Percentiles rank a stretch among this genome's conserved stretches.
These are phyloP conservation scores for Catamblyrhynchus diadema DNA, from an alignment of 2,797 vertebrate species.

Conservation along the genomic window DNA sequence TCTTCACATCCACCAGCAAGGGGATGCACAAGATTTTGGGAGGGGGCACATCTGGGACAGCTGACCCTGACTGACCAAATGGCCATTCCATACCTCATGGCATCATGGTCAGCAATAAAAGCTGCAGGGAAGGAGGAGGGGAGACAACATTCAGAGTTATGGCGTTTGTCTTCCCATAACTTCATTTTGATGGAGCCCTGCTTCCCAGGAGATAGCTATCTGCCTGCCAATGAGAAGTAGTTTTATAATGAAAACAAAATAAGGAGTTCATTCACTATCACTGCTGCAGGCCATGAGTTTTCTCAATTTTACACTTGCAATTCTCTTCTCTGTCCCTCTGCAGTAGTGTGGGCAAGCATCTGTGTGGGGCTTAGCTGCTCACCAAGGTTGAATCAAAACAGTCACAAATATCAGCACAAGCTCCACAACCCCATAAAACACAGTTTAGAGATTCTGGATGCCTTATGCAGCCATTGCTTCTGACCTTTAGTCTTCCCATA, in stretches of 20 bases:
- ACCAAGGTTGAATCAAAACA: neutral
- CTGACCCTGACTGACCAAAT: neutral
- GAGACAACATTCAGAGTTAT: neutral
- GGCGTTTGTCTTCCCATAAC: neutral
- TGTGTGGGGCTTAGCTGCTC: neutral
- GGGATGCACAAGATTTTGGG: fast-evolving
- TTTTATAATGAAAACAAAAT: neutral
- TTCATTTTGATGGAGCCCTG: neutral
- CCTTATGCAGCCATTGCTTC: neutral
- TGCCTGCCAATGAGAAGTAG: neutral
- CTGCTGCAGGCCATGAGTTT: neutral
- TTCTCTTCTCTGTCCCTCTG: neutral
- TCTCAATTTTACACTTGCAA: neutral
- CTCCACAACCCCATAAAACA: neutral
- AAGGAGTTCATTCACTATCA: neutral
- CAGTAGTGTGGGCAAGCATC: neutral
- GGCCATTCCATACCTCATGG: neutral
- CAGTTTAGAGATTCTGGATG: neutral
- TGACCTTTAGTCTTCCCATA: neutral
- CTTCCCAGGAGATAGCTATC: neutral
- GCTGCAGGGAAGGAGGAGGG: neutral
- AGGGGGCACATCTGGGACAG: neutral
- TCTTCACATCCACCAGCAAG: fast-evolving
- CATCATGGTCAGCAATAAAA: neutral
- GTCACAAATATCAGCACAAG: neutral